These are phyloP conservation scores for Temnothorax longispinosus DNA, from an alignment of 1,140 invertebrate species.

Conservation along the genomic window DNA sequence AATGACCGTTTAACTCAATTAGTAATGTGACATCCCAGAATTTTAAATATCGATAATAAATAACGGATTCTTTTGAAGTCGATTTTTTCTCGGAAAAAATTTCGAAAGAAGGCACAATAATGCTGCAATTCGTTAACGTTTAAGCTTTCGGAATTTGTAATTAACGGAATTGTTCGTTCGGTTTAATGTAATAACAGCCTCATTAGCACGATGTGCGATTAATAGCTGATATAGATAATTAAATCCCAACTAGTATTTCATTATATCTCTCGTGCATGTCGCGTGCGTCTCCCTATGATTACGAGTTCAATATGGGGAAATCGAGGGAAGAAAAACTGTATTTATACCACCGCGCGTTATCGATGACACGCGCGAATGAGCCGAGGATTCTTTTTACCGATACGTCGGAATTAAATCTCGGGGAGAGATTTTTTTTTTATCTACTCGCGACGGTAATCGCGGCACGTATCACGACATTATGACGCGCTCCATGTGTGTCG, in stretches of 20 bases:
- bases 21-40: background rate
- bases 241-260: slow-evolving; percentile 32
- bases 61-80: background rate
- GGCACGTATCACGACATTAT: slow-evolving; percentile 53
- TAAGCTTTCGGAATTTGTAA: slow-evolving; percentile 6
- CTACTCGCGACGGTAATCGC: slow-evolving; percentile 45
- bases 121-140: background rate
- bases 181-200: slow-evolving; percentile 7
- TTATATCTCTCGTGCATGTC: slow-evolving; percentile 8
- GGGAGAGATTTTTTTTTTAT: background rate
- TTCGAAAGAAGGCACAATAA: background rate
- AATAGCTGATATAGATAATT: slow-evolving; percentile 44
- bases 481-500: slow-evolving; percentile 34
- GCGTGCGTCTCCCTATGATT: background rate
- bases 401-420: slow-evolving; percentile 55
- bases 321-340: background rate
- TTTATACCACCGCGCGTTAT: slow-evolving; percentile 7
- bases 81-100: background rate
- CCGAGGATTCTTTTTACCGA: slow-evolving; percentile 36
- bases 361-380: background rate
- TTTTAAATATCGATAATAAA: slow-evolving; percentile 9
- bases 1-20: background rate
- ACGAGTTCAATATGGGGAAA: slow-evolving; percentile 26
- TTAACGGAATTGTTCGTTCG: slow-evolving; percentile 37
- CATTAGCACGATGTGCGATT: slow-evolving; percentile 39